Evolutionary conservation across 2,888 invertebrate species (phyloP), one percentile per base, ranked within the genome.

Genomic region (Acanthacorydalis orientalis): DNA sequence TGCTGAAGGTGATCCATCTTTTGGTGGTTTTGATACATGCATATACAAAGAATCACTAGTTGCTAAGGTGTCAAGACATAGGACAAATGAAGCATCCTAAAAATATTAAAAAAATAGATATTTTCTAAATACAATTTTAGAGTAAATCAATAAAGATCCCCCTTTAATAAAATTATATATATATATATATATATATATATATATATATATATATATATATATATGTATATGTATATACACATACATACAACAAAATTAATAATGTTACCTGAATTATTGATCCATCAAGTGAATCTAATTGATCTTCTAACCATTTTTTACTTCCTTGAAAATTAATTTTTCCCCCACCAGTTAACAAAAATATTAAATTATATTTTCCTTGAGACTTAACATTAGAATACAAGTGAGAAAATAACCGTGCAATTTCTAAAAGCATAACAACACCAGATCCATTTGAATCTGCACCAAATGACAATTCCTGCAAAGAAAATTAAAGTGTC

Each of bases 11-110:
- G 85, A 83, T 47, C 83, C 88, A 14, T 91, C 80, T 59, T 83
- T 82, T 0, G 96, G 96, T 0, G 92, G 90, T 67, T 96, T 95
- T 0, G 97, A 97, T 7, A 97, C 95, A 65, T 98, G 97, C 70
- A 95, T 80, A 54, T 80, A 80, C 2, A 96, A 65, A 0, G 73
- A 64, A 31, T 80, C 72, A 0, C 76, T 68, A 1, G 77, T 68
- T 0, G 81, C 77, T 8, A 90, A 72, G 0, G 86, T 77, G 62
- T 97, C 96, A 52, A 97, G 65, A 62, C 95, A 96, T 60, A 96
- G 72, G 0, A 87, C 88, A 66, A 86, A 92, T 0, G 87, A 79
- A 0, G 90, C 84, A 60, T 93, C 91, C 78, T 90, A 66, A 42
- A 74, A 64, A 51, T 69, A 52, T 42, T 31, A 33, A 23, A 47